These are phyloP conservation scores for Channallabes apus DNA, from an alignment of 2,797 vertebrate genomes.

Conservation along the genomic window DNA sequence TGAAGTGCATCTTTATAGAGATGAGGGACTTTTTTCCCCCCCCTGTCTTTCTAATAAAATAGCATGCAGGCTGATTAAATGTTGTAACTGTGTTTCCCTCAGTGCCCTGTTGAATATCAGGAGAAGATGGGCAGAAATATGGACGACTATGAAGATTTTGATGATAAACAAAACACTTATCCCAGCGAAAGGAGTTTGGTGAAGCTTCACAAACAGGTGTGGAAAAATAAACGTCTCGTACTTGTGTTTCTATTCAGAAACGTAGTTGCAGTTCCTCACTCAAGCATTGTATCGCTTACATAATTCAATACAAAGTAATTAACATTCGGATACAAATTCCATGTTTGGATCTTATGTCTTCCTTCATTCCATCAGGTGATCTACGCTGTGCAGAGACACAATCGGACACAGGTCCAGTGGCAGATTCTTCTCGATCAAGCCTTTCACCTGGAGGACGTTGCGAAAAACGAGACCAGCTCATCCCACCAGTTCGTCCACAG, in stretches of 20 bases:
- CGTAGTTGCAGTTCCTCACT: neutral
- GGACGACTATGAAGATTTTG: constrained; percentile 98
- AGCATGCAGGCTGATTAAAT: neutral
- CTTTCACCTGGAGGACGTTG: constrained; percentile 92
- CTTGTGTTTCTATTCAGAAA: neutral
- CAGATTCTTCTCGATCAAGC: constrained; percentile 93
- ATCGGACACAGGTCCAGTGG: constrained; percentile 94
- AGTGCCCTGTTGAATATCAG: constrained; percentile 95
- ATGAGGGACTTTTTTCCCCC: too few species aligned
- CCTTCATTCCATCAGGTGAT: constrained; percentile 78
- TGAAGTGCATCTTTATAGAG: too few species aligned
- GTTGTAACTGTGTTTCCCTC: constrained; percentile 8
- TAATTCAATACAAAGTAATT: neutral
- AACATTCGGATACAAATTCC: neutral
- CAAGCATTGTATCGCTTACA: neutral
- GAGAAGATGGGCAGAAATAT: constrained; percentile 98
- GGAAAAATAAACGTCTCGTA: neutral
- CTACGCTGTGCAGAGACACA: constrained; percentile 93
- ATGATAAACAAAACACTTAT: constrained; percentile 89
- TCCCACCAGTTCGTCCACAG: constrained; percentile 88
- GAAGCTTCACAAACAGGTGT: constrained; percentile 94
- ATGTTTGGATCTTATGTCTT: neutral
- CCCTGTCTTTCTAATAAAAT: neutral
- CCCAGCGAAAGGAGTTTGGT: constrained; percentile 91
- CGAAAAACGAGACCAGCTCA: constrained; percentile 90